Percentiles rank a stretch among this genome's conserved stretches.
phyloP scores from a whole-genome alignment of 1,140 invertebrate genomes.

The Drosophila tropicalis region DNA sequence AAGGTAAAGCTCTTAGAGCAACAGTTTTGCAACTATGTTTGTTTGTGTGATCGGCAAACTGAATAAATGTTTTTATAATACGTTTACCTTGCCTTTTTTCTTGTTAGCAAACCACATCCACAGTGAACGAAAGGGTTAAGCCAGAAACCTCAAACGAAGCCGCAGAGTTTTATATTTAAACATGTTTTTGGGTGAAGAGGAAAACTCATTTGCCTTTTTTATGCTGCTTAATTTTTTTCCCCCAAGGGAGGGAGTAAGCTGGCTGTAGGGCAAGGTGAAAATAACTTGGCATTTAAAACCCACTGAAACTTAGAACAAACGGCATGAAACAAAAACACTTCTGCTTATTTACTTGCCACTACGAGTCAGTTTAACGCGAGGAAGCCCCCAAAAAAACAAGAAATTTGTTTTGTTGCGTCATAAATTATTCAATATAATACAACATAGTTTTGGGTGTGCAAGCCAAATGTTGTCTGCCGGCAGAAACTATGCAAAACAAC shows the following conservation, averaged over 20 bases:
- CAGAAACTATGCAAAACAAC: conserved; percentile 43
- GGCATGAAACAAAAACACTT: not conserved
- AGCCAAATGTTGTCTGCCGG: conserved; percentile 20
- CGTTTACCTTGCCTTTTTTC: not conserved
- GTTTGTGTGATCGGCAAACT: not conserved
- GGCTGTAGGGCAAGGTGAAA: not conserved
- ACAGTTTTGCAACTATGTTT: not conserved
- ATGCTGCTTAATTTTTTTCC: not conserved
- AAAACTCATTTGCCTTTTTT: not conserved
- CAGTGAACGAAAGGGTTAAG: not conserved
- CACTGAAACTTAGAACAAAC: not conserved
- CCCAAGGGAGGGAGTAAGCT: not conserved
- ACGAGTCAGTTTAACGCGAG: conserved; percentile 38
- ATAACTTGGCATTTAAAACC: conserved; percentile 8
- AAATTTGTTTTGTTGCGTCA: conserved; percentile 41
- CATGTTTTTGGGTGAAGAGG: not conserved
- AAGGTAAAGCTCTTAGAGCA: not conserved
- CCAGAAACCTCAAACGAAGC: conserved; percentile 4
- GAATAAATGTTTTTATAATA: not conserved
- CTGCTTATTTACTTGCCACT: conserved; percentile 44
- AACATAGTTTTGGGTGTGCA: conserved; percentile 34
- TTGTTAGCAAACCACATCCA: not conserved
- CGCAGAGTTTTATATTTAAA: not conserved
- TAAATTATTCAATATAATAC: conserved; percentile 50
- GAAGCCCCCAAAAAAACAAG: conserved; percentile 9